Evolutionary conservation across 2,888 invertebrate genomes (phyloP).

Genomic region (Apomyelois bistriatella): DNA sequence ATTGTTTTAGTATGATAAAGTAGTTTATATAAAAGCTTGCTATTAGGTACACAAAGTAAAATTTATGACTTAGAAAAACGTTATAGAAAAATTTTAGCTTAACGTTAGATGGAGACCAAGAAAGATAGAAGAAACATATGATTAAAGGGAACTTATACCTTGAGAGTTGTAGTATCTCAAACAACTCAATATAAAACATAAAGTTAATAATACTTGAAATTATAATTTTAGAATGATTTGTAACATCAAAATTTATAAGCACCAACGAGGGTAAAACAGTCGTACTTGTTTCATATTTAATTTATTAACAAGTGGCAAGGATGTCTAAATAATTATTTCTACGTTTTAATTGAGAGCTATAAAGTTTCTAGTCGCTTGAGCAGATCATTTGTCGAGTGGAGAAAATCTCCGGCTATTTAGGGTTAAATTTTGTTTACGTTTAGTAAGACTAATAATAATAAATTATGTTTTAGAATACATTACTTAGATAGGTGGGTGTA

Average conservation of each 20-base stretch:
- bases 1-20: no score
- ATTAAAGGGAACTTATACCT: no score
- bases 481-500: no score
- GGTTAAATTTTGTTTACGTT: constrained; percentile 12
- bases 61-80: no score
- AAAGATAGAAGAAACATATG: no score
- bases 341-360: constrained; percentile 74
- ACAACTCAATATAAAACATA: no score
- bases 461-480: no score
- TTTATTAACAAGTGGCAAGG: constrained; percentile 66
- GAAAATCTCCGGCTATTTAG: constrained; percentile 14
- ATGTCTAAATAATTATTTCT: constrained; percentile 70
- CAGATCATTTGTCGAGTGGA: constrained; percentile 50
- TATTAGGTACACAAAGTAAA: no score
- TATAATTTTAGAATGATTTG: neutral
- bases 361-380: constrained; percentile 66
- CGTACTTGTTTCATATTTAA: constrained; percentile 63
- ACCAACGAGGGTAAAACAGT: constrained; percentile 25
- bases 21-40: no score
- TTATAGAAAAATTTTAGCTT: no score
- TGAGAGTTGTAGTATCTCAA: no score
- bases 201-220: neutral
- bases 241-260: neutral
- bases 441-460: neutral
- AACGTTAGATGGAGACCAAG: no score